Conservation (phyloP, 2,888 invertebrate species). For the Calameuta idolon region DNA sequence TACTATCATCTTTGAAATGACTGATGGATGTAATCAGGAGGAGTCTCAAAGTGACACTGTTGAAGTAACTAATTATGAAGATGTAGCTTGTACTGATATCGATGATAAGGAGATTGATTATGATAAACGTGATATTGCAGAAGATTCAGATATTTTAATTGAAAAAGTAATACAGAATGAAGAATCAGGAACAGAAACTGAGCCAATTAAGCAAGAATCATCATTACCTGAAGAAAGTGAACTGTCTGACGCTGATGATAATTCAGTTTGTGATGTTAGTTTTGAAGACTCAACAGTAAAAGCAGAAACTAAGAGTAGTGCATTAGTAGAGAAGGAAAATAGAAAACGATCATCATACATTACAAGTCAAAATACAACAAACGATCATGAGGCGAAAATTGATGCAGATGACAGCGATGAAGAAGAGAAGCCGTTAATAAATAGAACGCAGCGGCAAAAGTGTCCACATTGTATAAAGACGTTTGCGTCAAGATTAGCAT, state of each 20-base stretch:
- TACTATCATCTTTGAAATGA: slow-evolving; percentile 27
- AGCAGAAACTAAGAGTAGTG: slow-evolving; percentile 11
- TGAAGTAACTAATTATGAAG: neutral
- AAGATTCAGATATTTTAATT: slow-evolving; percentile 4
- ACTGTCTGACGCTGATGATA: slow-evolving; percentile 14
- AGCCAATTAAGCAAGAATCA: slow-evolving; percentile 15
- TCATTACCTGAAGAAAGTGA: slow-evolving; percentile 16
- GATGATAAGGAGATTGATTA: slow-evolving; percentile 1
- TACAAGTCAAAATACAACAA: slow-evolving; percentile 6
- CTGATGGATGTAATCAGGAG: slow-evolving; percentile 5
- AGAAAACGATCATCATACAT: neutral
- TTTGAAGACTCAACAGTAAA: slow-evolving; percentile 14
- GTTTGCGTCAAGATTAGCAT: slow-evolving; percentile 44
- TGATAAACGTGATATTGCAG: neutral
- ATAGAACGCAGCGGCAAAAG: slow-evolving; percentile 47
- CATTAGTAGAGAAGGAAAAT: slow-evolving; percentile 7
- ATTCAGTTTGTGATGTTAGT: neutral
- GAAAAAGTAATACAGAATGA: neutral
- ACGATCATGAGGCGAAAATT: slow-evolving; percentile 13
- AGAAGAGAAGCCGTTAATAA: slow-evolving; percentile 53
- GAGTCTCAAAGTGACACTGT: neutral
- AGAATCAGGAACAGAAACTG: slow-evolving; percentile 1
- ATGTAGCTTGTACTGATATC: neutral
- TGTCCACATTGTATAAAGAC: slow-evolving; percentile 54
- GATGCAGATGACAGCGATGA: slow-evolving; percentile 36